Conservation (phyloP, 2,797 vertebrate species). For the Phoebastria nigripes region DNA sequence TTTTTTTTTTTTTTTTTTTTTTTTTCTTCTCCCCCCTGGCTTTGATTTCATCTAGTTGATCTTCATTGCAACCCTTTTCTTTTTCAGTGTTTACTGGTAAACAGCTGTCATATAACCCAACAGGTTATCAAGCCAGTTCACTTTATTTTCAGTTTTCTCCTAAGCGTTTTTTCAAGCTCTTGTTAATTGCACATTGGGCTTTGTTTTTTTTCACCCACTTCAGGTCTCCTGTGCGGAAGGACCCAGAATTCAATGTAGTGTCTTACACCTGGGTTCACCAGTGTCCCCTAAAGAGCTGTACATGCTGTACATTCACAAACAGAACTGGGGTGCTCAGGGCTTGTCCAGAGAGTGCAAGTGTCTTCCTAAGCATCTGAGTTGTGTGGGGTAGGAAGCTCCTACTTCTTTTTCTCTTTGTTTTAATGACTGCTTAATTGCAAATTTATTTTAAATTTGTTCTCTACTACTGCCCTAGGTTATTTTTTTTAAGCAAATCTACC, state of each 20-base stretch:
- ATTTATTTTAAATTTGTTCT: neutral
- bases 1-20: neutral
- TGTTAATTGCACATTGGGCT: neutral
- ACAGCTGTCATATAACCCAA: rapidly evolving
- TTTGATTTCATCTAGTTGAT: neutral
- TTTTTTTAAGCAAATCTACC: neutral
- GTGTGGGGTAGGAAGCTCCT: neutral
- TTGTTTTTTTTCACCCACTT: neutral
- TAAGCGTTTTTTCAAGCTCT: neutral
- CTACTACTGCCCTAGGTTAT: neutral
- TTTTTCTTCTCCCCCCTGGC: neutral
- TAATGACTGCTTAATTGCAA: neutral
- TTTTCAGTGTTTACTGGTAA: neutral
- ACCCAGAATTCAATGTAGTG: neutral
- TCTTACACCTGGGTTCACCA: neutral
- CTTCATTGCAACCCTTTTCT: neutral
- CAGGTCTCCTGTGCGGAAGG: neutral
- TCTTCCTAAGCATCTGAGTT: neutral
- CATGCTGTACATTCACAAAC: neutral
- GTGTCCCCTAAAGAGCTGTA: neutral
- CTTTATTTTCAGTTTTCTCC: neutral
- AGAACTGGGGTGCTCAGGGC: neutral
- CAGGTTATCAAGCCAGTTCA: neutral
- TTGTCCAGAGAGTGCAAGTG: neutral
- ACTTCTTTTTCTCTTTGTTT: neutral